Evolutionary conservation across 2,113 vertebrate species (phyloP).

Genomic region (Lophotis ruficrista): DNA sequence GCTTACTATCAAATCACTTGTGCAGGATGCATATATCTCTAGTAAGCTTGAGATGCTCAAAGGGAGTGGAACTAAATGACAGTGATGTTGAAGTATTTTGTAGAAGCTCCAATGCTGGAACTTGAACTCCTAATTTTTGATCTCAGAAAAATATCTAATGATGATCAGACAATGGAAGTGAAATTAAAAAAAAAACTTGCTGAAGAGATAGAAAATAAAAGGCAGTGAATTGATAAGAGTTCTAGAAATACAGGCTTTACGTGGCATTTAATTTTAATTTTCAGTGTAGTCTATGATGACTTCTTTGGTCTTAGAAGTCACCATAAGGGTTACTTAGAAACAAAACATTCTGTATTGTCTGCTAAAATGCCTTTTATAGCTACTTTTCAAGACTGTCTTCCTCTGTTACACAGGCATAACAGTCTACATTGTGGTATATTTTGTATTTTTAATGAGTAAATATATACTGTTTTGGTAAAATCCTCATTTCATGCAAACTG

Average conservation of each 20-base stretch:
- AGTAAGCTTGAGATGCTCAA: neutral
- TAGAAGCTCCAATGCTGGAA: neutral
- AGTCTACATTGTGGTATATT: slow-evolving; percentile 15
- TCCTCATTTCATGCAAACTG: slow-evolving; percentile 53
- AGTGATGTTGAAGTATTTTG: neutral
- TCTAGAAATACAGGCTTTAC: neutral
- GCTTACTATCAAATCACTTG: neutral
- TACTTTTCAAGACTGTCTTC: neutral
- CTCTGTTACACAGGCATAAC: neutral
- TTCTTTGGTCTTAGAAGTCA: neutral
- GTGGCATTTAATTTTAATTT: neutral
- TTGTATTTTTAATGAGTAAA: slow-evolving; percentile 35
- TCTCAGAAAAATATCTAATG: neutral
- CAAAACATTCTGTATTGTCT: neutral
- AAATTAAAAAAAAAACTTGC: neutral
- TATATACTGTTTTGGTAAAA: slow-evolving; percentile 19
- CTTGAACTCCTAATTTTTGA: neutral
- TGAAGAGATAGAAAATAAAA: neutral
- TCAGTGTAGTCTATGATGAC: neutral
- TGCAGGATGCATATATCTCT: neutral
- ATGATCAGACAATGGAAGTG: neutral
- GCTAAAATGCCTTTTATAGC: neutral
- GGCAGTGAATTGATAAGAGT: neutral
- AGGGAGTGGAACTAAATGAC: neutral
- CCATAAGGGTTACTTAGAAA: neutral